A percentile compares a stretch with the other conserved stretches of the same genome.
Evolutionary conservation across 2,113 vertebrate species (phyloP).

Genomic region (Coregonus clupeaformis): DNA sequence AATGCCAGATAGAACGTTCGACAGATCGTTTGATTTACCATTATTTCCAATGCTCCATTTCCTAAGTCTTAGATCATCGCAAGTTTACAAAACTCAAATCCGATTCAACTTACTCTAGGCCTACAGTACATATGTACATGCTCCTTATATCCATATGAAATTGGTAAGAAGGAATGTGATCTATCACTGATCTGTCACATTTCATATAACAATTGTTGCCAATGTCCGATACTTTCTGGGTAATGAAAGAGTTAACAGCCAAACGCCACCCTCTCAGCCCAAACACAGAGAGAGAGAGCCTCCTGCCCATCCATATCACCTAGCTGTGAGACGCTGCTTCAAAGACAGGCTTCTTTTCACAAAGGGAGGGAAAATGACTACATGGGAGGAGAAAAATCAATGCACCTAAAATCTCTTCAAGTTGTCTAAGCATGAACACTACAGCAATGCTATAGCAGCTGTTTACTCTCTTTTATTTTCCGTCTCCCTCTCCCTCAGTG

Average conservation of each 20-base stretch:
- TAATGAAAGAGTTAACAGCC: not conserved
- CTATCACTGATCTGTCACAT: no score
- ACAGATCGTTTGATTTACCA: no score
- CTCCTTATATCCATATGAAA: no score
- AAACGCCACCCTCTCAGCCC: not conserved
- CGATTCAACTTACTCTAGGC: no score
- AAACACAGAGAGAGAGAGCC: not conserved
- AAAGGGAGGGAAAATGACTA: no score
- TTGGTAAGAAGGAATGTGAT: no score
- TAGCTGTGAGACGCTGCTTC: not conserved
- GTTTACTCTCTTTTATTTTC: not conserved
- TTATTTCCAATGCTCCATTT: no score
- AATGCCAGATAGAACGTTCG: no score
- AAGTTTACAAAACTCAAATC: no score
- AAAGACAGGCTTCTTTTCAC: not conserved
- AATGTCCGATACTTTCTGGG: not conserved
- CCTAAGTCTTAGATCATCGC: no score
- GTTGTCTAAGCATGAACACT: slow-evolving; percentile 21
- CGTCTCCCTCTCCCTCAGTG: not conserved
- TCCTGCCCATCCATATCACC: not conserved
- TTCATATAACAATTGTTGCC: no score
- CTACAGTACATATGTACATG: no score
- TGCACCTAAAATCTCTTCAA: slow-evolving; percentile 27
- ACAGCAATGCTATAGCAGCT: not conserved
- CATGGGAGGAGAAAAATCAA: slow-evolving; percentile 31